phyloP scores from a whole-genome alignment of 2,888 invertebrate species.

The Drosophila vallismaia region DNA sequence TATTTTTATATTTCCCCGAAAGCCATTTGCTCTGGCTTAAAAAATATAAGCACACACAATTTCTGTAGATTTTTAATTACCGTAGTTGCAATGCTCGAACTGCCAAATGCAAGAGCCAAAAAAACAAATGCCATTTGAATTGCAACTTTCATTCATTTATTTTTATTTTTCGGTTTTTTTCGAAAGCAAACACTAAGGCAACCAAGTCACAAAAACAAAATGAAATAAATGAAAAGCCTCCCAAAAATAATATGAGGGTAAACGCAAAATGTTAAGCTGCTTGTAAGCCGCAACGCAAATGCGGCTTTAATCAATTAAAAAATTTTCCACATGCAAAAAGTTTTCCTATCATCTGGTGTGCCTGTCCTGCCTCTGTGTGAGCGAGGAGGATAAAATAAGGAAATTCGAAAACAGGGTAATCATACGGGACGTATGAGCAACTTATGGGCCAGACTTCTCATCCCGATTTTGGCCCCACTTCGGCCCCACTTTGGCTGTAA shows the following conservation, averaged over 20 bases:
- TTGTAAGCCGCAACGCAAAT: slow-evolving; percentile 77
- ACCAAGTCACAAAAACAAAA: slow-evolving; percentile 27
- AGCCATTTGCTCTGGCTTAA: slow-evolving; percentile 21
- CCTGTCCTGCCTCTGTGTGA: slow-evolving; percentile 5
- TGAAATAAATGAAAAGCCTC: slow-evolving; percentile 17
- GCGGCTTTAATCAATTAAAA: slow-evolving; percentile 80
- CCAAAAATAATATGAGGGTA: slow-evolving; percentile 41
- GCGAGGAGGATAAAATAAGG: slow-evolving; percentile 54
- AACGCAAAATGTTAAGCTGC: slow-evolving; percentile 66
- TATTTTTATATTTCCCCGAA: slow-evolving; percentile 11
- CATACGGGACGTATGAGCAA: slow-evolving; percentile 65
- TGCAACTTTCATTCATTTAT: slow-evolving; percentile 14
- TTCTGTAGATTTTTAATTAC: slow-evolving; percentile 58
- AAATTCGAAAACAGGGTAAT: slow-evolving; percentile 59
- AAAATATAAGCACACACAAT: not conserved
- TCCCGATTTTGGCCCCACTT: slow-evolving; percentile 23
- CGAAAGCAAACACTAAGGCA: slow-evolving; percentile 22
- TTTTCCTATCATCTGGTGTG: slow-evolving; percentile 32
- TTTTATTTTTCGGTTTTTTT: slow-evolving; percentile 2
- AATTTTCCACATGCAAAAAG: slow-evolving; percentile 66
- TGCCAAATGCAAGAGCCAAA: slow-evolving; percentile 44
- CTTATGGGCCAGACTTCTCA: slow-evolving; percentile 51
- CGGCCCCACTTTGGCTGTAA: slow-evolving; percentile 52
- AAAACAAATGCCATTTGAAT: slow-evolving; percentile 30
- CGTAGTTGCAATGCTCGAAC: slow-evolving; percentile 25